These are phyloP conservation scores for Haplochromis burtoni DNA, from an alignment of 2,113 vertebrate genomes.

Conservation along the genomic window DNA sequence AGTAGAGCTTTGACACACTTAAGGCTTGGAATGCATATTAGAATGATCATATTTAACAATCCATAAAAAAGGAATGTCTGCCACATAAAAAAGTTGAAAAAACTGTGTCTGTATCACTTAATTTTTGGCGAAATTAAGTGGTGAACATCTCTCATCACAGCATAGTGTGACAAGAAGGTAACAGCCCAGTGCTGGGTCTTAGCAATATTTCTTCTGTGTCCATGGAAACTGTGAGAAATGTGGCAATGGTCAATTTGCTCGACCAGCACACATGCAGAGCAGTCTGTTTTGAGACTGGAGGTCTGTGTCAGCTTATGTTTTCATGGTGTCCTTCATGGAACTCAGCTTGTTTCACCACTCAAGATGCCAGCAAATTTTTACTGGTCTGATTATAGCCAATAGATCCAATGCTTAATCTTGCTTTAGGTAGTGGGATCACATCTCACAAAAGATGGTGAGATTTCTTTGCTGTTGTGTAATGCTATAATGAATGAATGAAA, in stretches of 20 bases:
- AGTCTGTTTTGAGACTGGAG: background rate
- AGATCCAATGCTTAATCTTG: background rate
- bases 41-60: background rate
- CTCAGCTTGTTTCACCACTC: background rate
- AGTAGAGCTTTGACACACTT: background rate
- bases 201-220: constrained; percentile 22
- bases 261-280: background rate
- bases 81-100: background rate
- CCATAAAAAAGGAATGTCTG: background rate
- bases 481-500: background rate
- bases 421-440: background rate
- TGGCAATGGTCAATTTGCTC: background rate
- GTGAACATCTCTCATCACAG: background rate
- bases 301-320: background rate
- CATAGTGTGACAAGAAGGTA: background rate
- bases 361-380: background rate
- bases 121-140: background rate
- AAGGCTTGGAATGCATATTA: background rate
- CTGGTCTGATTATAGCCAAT: background rate
- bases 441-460: background rate
- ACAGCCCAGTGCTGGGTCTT: background rate
- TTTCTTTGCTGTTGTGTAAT: background rate
- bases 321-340: background rate
- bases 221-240: constrained; percentile 49
- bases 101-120: background rate